phyloP scores from a whole-genome alignment of 2,113 vertebrate genomes.

The Corydoras maculifer region DNA sequence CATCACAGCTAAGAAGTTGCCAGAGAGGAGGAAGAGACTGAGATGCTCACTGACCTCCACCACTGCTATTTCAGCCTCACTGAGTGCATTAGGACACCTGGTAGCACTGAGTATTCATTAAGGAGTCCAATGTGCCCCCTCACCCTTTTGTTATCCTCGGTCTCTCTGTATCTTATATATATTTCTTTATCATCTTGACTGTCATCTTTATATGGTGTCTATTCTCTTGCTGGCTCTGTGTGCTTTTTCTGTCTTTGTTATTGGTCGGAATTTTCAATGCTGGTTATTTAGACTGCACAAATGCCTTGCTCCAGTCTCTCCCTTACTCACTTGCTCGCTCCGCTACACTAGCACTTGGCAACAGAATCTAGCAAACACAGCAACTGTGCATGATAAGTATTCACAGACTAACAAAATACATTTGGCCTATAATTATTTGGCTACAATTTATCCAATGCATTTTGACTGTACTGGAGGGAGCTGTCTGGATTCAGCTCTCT shows the following conservation, averaged over 20 bases:
- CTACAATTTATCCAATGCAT: slow-evolving; percentile 7
- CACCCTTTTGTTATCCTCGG: background rate
- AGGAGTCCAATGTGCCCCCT: slow-evolving; percentile 1
- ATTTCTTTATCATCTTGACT: background rate
- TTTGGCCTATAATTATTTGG: slow-evolving; percentile 34
- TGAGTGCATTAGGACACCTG: slow-evolving; percentile 24
- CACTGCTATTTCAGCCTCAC: slow-evolving; percentile 46
- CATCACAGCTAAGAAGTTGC: too few species aligned
- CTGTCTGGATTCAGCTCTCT: slow-evolving; percentile 15
- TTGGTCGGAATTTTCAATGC: background rate
- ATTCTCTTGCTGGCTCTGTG: background rate
- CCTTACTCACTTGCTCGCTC: slow-evolving; percentile 8
- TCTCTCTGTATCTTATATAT: background rate
- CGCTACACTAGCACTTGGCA: slow-evolving; percentile 16
- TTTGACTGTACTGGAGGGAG: background rate
- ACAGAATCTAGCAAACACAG: slow-evolving; percentile 28
- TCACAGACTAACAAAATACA: slow-evolving; percentile 32
- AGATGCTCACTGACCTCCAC: slow-evolving; percentile 39
- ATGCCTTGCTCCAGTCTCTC: background rate
- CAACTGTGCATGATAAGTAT: slow-evolving; percentile 28
- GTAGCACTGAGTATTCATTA: slow-evolving; percentile 1
- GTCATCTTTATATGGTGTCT: background rate
- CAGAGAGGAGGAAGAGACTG: too few species aligned
- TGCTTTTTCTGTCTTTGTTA: background rate
- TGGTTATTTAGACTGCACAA: background rate